Evolutionary conservation across 2,113 vertebrate genomes (phyloP).

Genomic region (Pomatostomus ruficeps): DNA sequence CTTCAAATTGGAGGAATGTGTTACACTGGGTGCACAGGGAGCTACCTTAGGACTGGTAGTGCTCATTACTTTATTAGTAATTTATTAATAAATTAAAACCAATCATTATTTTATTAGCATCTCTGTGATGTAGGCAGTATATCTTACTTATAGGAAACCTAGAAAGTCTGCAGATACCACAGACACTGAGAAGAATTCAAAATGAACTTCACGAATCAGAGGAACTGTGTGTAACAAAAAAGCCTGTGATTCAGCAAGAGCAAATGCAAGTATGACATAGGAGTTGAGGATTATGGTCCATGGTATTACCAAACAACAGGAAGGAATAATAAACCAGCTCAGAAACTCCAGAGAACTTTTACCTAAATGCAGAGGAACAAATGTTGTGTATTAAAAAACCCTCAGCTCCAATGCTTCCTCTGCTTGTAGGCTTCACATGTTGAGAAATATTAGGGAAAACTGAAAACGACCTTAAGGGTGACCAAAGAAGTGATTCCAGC

Average conservation of each 20-base stretch:
- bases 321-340: not conserved
- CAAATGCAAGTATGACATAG: not conserved
- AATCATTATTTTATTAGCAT: not conserved
- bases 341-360: not conserved
- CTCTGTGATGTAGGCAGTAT: not conserved
- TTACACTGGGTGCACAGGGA: not conserved
- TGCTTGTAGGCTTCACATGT: not conserved
- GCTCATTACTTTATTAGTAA: not conserved
- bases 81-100: not conserved
- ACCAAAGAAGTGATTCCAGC: not conserved
- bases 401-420: not conserved
- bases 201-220: not conserved
- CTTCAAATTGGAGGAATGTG: not conserved
- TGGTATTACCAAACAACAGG: not conserved
- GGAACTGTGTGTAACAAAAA: not conserved
- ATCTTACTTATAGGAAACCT: not conserved
- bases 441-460: not conserved
- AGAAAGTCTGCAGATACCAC: not conserved
- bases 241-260: not conserved
- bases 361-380: not conserved
- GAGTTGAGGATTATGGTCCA: not conserved
- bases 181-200: not conserved
- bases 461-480: not conserved
- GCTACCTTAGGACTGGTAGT: not conserved
- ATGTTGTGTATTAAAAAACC: not conserved